These are phyloP conservation scores for Coptodon bakossiorum DNA, from an alignment of 2,113 vertebrate species.

Conservation along the genomic window DNA sequence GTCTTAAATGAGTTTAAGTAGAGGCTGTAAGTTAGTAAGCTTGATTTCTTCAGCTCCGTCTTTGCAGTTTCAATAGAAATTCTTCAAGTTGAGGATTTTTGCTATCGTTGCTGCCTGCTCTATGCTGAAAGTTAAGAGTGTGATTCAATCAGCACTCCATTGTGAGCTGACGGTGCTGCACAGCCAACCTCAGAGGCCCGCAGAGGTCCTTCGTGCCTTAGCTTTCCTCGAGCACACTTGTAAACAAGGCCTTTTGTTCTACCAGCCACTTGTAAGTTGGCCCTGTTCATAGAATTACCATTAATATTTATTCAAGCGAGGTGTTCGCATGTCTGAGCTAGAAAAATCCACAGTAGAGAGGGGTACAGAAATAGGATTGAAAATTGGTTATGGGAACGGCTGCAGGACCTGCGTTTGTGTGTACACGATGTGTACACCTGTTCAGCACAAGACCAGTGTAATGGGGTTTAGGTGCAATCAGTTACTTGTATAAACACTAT, in stretches of 20 bases:
- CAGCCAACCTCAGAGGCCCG: not conserved
- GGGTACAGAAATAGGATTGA: slow-evolving; percentile 17
- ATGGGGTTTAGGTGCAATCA: slow-evolving; percentile 24
- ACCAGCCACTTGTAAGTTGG: slow-evolving; percentile 13
- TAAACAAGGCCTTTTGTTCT: slow-evolving; percentile 64
- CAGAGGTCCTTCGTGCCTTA: not conserved
- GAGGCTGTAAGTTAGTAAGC: slow-evolving; percentile 40
- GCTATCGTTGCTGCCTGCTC: not conserved
- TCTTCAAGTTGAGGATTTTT: not conserved
- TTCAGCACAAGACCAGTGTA: not conserved
- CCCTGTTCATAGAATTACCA: slow-evolving; percentile 36
- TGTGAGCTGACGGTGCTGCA: slow-evolving; percentile 28
- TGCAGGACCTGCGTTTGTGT: not conserved
- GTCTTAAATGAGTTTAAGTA: slow-evolving; percentile 64
- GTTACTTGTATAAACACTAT: slow-evolving; percentile 16
- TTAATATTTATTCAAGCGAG: slow-evolving; percentile 62
- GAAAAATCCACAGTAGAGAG: slow-evolving; percentile 23
- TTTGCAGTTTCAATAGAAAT: slow-evolving; percentile 5
- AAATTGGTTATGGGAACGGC: slow-evolving; percentile 20
- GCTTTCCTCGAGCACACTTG: slow-evolving; percentile 27
- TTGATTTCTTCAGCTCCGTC: slow-evolving; percentile 22
- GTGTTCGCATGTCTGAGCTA: slow-evolving; percentile 14
- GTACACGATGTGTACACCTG: not conserved
- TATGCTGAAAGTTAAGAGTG: slow-evolving; percentile 37
- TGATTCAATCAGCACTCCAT: slow-evolving; percentile 62